Percentiles rank a stretch among this genome's conserved stretches.
phyloP scores from a whole-genome alignment of 2,797 vertebrate species.

The Taenioides sp. region DNA sequence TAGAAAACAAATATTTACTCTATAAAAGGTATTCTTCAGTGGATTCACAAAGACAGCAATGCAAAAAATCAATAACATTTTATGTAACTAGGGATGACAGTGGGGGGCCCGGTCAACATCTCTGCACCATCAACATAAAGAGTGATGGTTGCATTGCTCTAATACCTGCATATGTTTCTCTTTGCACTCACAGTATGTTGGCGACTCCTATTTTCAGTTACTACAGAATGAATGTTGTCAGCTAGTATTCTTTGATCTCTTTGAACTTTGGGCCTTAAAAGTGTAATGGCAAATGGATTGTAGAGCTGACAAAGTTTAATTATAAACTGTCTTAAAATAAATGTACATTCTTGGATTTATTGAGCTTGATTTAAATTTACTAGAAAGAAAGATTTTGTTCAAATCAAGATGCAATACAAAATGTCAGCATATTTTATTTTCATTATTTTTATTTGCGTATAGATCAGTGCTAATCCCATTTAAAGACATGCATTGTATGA shows the following conservation, averaged over 20 bases:
- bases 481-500: background rate
- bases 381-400: background rate
- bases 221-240: too few species aligned
- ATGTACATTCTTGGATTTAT: background rate
- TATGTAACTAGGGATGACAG: background rate
- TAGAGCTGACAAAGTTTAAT: background rate
- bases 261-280: background rate
- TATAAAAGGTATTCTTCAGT: background rate
- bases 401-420: background rate
- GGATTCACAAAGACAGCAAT: background rate
- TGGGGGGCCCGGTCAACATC: too few species aligned
- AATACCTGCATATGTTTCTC: too few species aligned
- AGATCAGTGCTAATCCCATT: background rate
- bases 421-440: background rate
- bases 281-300: background rate
- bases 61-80: background rate
- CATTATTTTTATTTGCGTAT: background rate
- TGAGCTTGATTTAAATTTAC: background rate
- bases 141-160: too few species aligned
- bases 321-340: background rate
- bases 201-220: too few species aligned
- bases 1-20: background rate
- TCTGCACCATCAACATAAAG: too few species aligned
- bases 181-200: too few species aligned
- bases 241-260: too few species aligned